Percentiles rank a stretch among this genome's conserved stretches.
phyloP scores from a whole-genome alignment of 2,797 vertebrate genomes.

The Alcedo quadribrachys region DNA sequence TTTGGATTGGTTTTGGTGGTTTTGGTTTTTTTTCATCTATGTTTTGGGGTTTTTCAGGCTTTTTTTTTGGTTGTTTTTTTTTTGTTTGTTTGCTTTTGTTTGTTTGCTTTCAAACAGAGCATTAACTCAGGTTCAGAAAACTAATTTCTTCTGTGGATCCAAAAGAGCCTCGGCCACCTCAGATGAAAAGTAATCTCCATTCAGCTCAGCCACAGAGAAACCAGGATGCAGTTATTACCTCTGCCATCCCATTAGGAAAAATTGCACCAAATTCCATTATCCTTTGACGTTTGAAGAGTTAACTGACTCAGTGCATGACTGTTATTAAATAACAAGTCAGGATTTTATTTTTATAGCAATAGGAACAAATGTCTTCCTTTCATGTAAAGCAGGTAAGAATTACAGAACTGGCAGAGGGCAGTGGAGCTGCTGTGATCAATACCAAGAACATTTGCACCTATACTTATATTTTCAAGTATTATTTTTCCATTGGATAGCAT shows the following conservation, averaged over 20 bases:
- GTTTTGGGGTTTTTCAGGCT: no score
- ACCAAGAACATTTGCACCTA: neutral
- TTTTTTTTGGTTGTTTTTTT: no score
- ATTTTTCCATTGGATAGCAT: neutral
- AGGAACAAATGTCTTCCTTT: neutral
- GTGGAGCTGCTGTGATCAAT: rapidly evolving
- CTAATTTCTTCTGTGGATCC: neutral
- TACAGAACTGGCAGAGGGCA: neutral
- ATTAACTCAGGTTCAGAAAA: neutral
- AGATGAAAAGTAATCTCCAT: constrained; percentile 11
- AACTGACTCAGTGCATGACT: constrained; percentile 1
- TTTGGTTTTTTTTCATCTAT: no score
- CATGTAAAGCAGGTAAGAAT: neutral
- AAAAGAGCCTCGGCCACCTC: neutral
- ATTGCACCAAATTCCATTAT: constrained; percentile 11
- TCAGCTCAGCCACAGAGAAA: neutral
- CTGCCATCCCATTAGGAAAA: neutral
- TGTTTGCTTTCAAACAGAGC: neutral
- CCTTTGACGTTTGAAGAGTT: constrained; percentile 47
- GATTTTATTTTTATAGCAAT: neutral
- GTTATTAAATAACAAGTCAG: constrained; percentile 4
- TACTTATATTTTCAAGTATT: neutral
- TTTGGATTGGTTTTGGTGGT: neutral
- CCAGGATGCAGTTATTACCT: neutral
- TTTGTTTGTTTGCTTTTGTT: neutral